These are phyloP conservation scores for Pyrrhosoma nymphula DNA, from an alignment of 2,888 invertebrate species.

Conservation along the genomic window DNA sequence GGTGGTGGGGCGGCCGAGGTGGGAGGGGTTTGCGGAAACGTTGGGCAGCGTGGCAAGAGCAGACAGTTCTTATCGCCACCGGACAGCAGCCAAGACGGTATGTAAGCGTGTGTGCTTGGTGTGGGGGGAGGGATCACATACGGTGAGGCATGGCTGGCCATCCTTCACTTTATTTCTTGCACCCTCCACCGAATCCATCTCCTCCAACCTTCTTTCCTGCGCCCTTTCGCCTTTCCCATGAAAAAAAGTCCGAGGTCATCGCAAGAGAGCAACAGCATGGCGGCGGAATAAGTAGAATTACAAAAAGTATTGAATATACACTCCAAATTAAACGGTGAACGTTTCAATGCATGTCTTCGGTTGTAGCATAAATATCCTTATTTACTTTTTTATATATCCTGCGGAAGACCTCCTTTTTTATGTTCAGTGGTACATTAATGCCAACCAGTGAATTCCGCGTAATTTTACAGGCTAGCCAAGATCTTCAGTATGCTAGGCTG, in stretches of 20 bases:
- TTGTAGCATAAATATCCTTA: too few relatives aligned
- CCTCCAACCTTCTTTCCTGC: background rate
- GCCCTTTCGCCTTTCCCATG: background rate
- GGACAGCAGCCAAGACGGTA: slow-evolving; percentile 58
- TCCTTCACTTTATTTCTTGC: background rate
- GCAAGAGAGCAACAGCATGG: too few relatives aligned
- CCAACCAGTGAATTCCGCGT: too few relatives aligned
- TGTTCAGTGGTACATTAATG: too few relatives aligned
- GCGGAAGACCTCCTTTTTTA: too few relatives aligned
- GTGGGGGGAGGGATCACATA: background rate
- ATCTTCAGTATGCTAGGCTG: too few relatives aligned
- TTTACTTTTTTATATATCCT: too few relatives aligned
- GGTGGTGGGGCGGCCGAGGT: background rate
- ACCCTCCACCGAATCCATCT: background rate
- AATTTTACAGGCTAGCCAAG: too few relatives aligned
- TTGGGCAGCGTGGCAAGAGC: slow-evolving; percentile 4
- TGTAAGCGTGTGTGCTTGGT: background rate
- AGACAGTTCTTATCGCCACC: slow-evolving; percentile 63
- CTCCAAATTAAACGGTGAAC: too few relatives aligned
- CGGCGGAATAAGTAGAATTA: too few relatives aligned
- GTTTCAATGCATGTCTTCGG: too few relatives aligned
- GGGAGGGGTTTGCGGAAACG: background rate
- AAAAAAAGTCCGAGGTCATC: background rate
- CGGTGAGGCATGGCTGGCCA: background rate
- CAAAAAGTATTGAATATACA: too few relatives aligned